Percentiles rank a stretch among this genome's conserved stretches.
Evolutionary conservation across 1,140 invertebrate genomes (phyloP).

Genomic region (Apis cerana): DNA sequence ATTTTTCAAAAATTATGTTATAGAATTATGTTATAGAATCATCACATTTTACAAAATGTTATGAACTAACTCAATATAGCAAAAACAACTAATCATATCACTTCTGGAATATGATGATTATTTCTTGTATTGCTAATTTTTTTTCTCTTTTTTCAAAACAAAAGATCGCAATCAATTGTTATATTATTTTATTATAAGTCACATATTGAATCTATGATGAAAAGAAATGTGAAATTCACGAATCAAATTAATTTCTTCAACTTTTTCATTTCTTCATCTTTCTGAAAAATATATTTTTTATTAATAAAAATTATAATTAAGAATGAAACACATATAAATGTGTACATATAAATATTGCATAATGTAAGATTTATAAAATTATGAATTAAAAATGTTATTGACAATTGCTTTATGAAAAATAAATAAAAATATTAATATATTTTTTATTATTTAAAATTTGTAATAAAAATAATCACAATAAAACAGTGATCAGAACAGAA

Average conservation of each 20-base stretch:
- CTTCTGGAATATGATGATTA: constrained; percentile 30
- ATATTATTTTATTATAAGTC: background rate
- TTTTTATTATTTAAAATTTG: too few species aligned
- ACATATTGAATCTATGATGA: background rate
- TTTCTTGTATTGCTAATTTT: background rate
- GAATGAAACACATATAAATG: too few species aligned
- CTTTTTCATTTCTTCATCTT: background rate
- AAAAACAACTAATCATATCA: background rate
- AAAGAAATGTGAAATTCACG: background rate
- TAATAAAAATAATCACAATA: background rate
- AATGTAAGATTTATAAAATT: too few species aligned
- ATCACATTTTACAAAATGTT: constrained; percentile 9
- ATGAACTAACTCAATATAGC: constrained; percentile 12
- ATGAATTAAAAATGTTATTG: too few species aligned
- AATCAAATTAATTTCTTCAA: background rate
- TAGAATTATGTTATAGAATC: constrained; percentile 6
- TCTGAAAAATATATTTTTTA: too few species aligned
- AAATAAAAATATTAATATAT: too few species aligned
- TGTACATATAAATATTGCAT: too few species aligned
- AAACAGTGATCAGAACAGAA: too few species aligned
- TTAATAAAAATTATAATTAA: too few species aligned
- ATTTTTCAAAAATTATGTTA: constrained; percentile 19
- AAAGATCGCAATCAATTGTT: constrained; percentile 38
- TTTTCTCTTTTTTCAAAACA: background rate
- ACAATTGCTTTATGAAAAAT: too few species aligned